A percentile compares a stretch with the other conserved stretches of the same genome.
Evolutionary conservation across 2,113 vertebrate species (phyloP).

Genomic region (Oreotrochilus melanogaster): DNA sequence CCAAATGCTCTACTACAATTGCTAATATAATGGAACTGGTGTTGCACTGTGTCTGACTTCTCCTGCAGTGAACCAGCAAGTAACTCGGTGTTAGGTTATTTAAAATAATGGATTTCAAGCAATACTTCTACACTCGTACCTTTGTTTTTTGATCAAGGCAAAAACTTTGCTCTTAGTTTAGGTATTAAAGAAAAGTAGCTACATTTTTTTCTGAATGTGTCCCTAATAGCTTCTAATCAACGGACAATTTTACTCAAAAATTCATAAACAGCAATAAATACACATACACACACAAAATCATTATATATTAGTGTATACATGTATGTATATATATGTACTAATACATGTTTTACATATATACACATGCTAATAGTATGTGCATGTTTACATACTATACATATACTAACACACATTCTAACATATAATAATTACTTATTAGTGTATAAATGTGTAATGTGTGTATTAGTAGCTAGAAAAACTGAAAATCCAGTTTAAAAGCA

Average conservation of each 20-base stretch:
- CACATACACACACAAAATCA: background rate
- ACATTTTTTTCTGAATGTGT: background rate
- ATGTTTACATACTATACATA: background rate
- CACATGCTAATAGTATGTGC: background rate
- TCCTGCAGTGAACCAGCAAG: background rate
- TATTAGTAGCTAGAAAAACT: background rate
- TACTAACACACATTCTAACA: no score
- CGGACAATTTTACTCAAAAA: background rate
- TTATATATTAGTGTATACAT: background rate
- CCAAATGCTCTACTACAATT: fast-evolving
- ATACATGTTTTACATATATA: background rate
- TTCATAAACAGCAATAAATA: background rate
- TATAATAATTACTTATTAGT: background rate
- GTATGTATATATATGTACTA: background rate
- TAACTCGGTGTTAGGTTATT: background rate
- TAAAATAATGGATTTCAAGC: background rate
- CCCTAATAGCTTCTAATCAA: background rate
- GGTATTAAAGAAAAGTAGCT: background rate
- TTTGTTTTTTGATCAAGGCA: background rate
- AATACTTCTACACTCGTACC: background rate
- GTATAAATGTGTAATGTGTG: background rate
- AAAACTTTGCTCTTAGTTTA: background rate
- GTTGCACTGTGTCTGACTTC: background rate
- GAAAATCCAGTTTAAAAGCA: background rate
- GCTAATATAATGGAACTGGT: background rate